phyloP scores from a whole-genome alignment of 2,888 invertebrate genomes.

The Neocrepidodera transversa region DNA sequence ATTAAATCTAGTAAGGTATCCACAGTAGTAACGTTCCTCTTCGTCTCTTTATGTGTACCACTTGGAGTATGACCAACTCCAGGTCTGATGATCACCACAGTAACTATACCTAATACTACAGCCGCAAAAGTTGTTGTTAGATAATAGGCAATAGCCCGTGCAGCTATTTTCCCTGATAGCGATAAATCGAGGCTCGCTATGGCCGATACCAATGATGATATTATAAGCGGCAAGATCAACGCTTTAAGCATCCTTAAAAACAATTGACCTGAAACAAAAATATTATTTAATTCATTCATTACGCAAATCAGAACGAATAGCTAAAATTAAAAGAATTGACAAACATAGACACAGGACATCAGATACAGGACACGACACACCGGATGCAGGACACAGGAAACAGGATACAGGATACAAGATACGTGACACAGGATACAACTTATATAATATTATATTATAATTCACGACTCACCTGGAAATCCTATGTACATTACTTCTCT shows the following conservation, averaged over 20 bases:
- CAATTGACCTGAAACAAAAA: slow-evolving; percentile 61
- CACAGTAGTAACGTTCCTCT: slow-evolving; percentile 66
- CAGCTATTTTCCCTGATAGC: slow-evolving; percentile 72
- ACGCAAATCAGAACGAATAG: too few species aligned
- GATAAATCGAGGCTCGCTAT: slow-evolving; percentile 73
- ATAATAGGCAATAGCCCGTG: slow-evolving; percentile 72
- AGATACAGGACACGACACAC: too few species aligned
- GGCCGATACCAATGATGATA: slow-evolving; percentile 73
- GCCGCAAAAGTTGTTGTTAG: slow-evolving; percentile 73
- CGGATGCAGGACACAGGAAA: too few species aligned
- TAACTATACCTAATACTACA: slow-evolving; percentile 74
- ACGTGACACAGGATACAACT: too few species aligned
- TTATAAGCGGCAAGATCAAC: slow-evolving; percentile 75
- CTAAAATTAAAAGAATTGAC: too few species aligned
- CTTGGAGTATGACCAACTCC: slow-evolving; percentile 56
- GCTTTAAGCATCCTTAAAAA: slow-evolving; percentile 78
- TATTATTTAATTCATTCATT: too few species aligned
- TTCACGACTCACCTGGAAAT: slow-evolving; percentile 63
- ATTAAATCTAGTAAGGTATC: slow-evolving; percentile 76
- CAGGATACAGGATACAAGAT: too few species aligned
- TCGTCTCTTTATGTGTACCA: slow-evolving; percentile 29
- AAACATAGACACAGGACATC: too few species aligned
- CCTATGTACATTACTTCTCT: slow-evolving; percentile 74
- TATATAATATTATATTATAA: too few species aligned
- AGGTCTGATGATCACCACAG: slow-evolving; percentile 72